Evolutionary conservation across 2,113 vertebrate genomes (phyloP), one percentile per base, ranked within the genome.

Genomic region (Semnopithecus entellus): DNA sequence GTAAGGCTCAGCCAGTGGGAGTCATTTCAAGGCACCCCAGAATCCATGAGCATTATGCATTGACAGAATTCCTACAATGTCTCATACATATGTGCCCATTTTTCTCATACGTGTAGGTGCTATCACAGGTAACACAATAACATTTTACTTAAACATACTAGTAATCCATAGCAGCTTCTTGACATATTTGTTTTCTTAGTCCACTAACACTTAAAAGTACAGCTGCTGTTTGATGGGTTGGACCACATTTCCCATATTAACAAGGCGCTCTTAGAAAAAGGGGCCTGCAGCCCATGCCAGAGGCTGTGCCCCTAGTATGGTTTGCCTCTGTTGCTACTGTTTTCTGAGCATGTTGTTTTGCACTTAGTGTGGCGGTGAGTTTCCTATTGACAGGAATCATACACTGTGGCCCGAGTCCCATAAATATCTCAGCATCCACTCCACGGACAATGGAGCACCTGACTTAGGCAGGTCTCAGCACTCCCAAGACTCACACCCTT

Each of bases 181-280:
- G 25, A 3, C 30, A 20, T 82, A 50, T 22, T 25, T 27, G 43
- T 32, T 83, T 83, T 70, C 75, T 93, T 70, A 48, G 81, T 68
- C 25, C 17, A 11, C 0, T 0, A 40, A 59, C 27, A 40, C 11
- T 16, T n/a, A 40, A 73, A 64, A 17, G 38, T 14, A 40, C 23
- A 66, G 17, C 55, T 55, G 57, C 30, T 50, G 0, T 43, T 66
- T 78, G 83, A 7, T 35, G 52, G 11, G 20, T 35, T 50, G 43
- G 61, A 66, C 16, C 38, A 73, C 32, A 57, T n/a, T 79, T 73
- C 17, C 22, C 4, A 32, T n/a, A 50, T 22, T 84, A 40, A 83
- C 83, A 84, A 40, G 30, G 27, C 6, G 43, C 59, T 82, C 8
- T 3, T 25, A 45, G 48, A 83, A 81, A 52, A 81, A 48, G 23